A percentile compares a stretch with the other conserved stretches of the same genome.
These are phyloP conservation scores for Calameuta filiformis DNA, from an alignment of 2,888 invertebrate species.

Conservation along the genomic window DNA sequence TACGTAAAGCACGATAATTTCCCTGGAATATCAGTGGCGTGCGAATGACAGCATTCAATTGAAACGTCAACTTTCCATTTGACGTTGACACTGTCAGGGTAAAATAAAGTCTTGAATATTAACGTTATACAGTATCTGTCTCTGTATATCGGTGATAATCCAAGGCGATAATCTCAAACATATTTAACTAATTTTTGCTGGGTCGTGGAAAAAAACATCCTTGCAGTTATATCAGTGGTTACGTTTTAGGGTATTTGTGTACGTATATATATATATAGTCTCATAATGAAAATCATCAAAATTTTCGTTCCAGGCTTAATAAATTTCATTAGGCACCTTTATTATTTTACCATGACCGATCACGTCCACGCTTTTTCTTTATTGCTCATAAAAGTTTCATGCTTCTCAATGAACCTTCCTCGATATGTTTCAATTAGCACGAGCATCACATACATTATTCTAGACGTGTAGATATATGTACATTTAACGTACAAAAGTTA, in stretches of 20 bases:
- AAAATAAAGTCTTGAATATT: neutral
- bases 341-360: neutral
- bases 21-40: neutral
- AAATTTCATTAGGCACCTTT: neutral
- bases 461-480: neutral
- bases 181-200: neutral
- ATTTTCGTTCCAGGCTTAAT: neutral
- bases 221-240: neutral
- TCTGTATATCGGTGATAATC: neutral
- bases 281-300: neutral
- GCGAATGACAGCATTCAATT: neutral
- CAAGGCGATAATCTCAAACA: neutral
- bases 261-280: neutral
- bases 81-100: neutral
- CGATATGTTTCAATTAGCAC: neutral
- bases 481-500: neutral
- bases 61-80: neutral
- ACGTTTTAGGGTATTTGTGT: neutral
- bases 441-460: neutral
- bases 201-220: neutral
- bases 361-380: neutral
- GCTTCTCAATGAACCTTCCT: neutral
- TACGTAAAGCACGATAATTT: neutral
- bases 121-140: neutral
- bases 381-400: neutral